These are phyloP conservation scores for Leptonema lineaticorne DNA, from an alignment of 1,140 invertebrate species.

Conservation along the genomic window DNA sequence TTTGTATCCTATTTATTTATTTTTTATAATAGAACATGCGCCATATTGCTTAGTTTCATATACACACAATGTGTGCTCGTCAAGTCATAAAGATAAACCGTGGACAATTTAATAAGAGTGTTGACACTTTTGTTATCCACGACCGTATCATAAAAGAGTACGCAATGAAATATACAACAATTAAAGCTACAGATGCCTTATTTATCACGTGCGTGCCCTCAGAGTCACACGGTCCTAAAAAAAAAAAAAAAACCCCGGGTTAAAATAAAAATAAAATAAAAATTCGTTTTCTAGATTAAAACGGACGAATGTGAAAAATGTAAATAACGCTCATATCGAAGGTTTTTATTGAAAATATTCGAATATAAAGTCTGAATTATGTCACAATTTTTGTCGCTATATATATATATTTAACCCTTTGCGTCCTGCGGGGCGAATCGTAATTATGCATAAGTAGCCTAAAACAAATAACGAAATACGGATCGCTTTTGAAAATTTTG, in stretches of 20 bases:
- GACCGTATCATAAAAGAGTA: background rate
- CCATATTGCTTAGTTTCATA: background rate
- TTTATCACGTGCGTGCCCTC: no score
- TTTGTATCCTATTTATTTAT: no score
- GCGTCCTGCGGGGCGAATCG: constrained; percentile 12
- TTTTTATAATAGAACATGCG: background rate
- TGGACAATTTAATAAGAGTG: background rate
- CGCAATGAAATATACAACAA: background rate
- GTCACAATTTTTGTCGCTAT: constrained; percentile 36
- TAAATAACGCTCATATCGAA: no score
- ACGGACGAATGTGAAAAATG: no score
- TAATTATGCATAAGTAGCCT: constrained; percentile 41
- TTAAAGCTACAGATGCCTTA: background rate
- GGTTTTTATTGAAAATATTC: constrained; percentile 33
- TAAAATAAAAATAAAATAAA: background rate
- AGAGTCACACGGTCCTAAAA: no score
- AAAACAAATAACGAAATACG: constrained; percentile 27
- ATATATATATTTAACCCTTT: constrained; percentile 20
- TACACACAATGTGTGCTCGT: background rate
- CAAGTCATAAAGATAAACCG: constrained; percentile 10
- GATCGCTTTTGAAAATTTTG: constrained; percentile 36
- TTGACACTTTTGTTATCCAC: background rate
- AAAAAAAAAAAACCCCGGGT: constrained; percentile 6
- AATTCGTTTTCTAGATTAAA: no score
- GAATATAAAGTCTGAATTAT: constrained; percentile 31